phyloP scores from a whole-genome alignment of 2,797 vertebrate species.

The Luscinia luscinia region DNA sequence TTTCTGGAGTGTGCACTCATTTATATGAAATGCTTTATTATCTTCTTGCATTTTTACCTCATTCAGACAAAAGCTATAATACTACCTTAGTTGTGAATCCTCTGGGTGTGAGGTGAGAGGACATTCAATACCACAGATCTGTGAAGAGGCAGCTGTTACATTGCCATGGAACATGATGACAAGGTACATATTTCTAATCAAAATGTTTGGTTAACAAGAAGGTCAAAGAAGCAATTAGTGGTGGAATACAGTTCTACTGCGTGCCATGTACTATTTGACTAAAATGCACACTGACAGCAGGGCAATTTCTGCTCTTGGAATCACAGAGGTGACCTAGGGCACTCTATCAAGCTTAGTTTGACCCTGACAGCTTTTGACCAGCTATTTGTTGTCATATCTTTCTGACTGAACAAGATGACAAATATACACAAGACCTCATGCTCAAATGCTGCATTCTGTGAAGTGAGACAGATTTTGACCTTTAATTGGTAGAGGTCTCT shows the following conservation, averaged over 20 bases:
- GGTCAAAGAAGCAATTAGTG: conserved; percentile 65
- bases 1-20: not conserved
- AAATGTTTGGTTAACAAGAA: conserved; percentile 68
- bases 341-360: conserved; percentile 62
- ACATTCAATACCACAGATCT: not conserved
- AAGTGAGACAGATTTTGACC: conserved; percentile 68
- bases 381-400: conserved; percentile 73
- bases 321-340: conserved; percentile 55
- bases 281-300: conserved; percentile 36
- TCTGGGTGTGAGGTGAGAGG: not conserved
- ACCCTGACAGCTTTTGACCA: conserved; percentile 69
- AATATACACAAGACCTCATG: conserved; percentile 55
- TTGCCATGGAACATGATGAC: not conserved
- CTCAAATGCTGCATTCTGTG: conserved; percentile 57
- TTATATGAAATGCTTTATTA: not conserved
- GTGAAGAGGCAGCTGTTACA: conserved; percentile 24
- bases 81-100: not conserved
- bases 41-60: not conserved
- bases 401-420: conserved; percentile 68
- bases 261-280: not conserved
- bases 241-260: conserved; percentile 29
- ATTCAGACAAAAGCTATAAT: not conserved
- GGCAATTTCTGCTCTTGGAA: conserved; percentile 36
- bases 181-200: conserved; percentile 47
- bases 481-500: conserved; percentile 71